phyloP scores from a whole-genome alignment of 2,888 invertebrate genomes.

The Acrobasis consociella region DNA sequence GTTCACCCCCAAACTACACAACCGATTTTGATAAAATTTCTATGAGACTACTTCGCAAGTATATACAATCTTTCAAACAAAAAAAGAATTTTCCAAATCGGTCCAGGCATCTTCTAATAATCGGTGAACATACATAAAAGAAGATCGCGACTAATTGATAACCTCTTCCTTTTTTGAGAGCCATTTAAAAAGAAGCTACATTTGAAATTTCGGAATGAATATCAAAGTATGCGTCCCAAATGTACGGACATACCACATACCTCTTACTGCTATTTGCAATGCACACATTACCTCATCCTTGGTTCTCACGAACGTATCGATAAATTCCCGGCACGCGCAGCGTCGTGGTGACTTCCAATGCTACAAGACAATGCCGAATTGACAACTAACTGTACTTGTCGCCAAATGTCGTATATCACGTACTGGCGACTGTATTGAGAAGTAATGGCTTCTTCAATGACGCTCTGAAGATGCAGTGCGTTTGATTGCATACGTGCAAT shows the following conservation, averaged over 20 bases:
- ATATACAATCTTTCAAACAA: too few species aligned
- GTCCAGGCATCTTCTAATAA: too few species aligned
- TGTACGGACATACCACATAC: neutral
- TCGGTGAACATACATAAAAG: too few species aligned
- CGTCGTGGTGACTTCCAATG: constrained; percentile 55
- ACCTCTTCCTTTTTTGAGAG: too few species aligned
- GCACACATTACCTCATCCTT: constrained; percentile 54
- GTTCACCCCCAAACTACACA: too few species aligned
- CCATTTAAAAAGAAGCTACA: neutral
- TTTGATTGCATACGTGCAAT: constrained; percentile 21
- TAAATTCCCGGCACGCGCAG: constrained; percentile 66
- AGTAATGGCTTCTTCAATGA: constrained; percentile 41
- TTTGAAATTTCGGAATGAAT: neutral
- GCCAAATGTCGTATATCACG: constrained; percentile 63
- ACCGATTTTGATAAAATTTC: too few species aligned
- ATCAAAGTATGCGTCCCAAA: neutral
- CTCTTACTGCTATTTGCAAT: constrained; percentile 43
- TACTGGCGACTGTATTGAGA: constrained; percentile 45
- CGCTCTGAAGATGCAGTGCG: constrained; percentile 30
- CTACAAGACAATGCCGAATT: constrained; percentile 72
- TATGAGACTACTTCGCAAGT: too few species aligned
- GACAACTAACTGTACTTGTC: constrained; percentile 74
- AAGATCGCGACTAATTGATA: too few species aligned
- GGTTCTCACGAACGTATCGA: constrained; percentile 68
- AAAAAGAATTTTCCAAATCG: too few species aligned